Conservation (phyloP, 1,140 invertebrate species). For the Ostrea denselamellosa region DNA sequence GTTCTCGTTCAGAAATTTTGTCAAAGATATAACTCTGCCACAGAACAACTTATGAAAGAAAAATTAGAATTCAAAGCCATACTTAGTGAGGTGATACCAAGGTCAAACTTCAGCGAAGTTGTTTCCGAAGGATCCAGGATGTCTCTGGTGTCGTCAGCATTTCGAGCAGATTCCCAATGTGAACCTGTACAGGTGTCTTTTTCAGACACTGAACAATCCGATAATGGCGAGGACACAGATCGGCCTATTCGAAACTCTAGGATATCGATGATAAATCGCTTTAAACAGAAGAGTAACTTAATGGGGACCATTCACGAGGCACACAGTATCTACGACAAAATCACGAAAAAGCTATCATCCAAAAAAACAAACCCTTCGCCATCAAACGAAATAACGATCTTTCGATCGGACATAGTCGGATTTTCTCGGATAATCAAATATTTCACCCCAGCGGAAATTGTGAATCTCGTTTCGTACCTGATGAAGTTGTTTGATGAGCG, state of each 20-base stretch:
- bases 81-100: conserved; percentile 10
- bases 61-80: conserved; percentile 10
- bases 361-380: not conserved
- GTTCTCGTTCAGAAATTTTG: not conserved
- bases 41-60: conserved; percentile 8
- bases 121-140: conserved; percentile 12
- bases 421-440: not conserved
- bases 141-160: not conserved
- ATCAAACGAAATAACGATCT: conserved; percentile 15
- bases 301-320: conserved; percentile 20
- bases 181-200: not conserved
- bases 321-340: conserved; percentile 1
- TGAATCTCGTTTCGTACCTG: conserved; percentile 26
- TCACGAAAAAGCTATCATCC: not conserved
- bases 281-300: not conserved
- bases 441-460: not conserved
- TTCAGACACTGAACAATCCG: conserved; percentile 20
- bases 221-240: not conserved
- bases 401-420: conserved; percentile 35
- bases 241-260: not conserved
- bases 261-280: conserved; percentile 9
- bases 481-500: conserved; percentile 40
- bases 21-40: not conserved
- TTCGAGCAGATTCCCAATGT: not conserved
- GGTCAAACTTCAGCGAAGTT: conserved; percentile 32